Base-by-base conservation (phyloP, 53 echinoderm and acorn worm species). In the Arbacia lixula region DNA sequence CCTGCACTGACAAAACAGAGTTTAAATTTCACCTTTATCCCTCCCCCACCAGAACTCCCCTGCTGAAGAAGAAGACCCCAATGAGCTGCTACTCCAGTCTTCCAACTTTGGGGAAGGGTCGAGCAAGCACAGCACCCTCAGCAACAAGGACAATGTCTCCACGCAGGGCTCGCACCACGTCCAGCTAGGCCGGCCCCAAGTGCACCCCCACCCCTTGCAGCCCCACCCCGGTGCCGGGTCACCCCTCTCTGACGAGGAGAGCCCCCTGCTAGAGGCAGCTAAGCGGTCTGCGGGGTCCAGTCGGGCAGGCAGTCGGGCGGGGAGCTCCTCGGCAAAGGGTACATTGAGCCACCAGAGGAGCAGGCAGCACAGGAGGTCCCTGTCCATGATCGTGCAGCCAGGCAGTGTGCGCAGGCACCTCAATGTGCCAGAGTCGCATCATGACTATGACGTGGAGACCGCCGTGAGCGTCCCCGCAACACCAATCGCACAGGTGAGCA, bases 381-480 rank as follows among this genome's bases (percentile, higher is more conserved):
- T 93, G 85, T 93, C 93, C 27, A 85, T 93, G 90, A 76, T 93
- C 50, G 93, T 93, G 52, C 93, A 93, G 57, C 87, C 89, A 12
- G 93, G 93, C 57, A 93, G 93, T 60, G 85, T 90, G 14, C 20
- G 79, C 14, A 41, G 79, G 5, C 60, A 58, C 39, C 79, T 78
- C 2, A 78, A 78, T 40, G 39, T 78, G 17, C 36, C 39, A 14
- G 60, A 78, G 60, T 36, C 58, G 58, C n/a, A n/a, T n/a, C n/a
- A n/a, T n/a, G 79, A 78, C 16, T 78, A 78, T 28, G 79, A 78
- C 60, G 41, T 78, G 22, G 79, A 78, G 42, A 78, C 79, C 16
- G 79, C 79, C 58, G 60, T 78, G 79, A 75, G 75, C 34, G 53
- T 75, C 35, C 75, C 75, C 31, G 79, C 79, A 24, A 78, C 79